Conservation (phyloP, 2,888 invertebrate species). For the Nomada fabriciana region DNA sequence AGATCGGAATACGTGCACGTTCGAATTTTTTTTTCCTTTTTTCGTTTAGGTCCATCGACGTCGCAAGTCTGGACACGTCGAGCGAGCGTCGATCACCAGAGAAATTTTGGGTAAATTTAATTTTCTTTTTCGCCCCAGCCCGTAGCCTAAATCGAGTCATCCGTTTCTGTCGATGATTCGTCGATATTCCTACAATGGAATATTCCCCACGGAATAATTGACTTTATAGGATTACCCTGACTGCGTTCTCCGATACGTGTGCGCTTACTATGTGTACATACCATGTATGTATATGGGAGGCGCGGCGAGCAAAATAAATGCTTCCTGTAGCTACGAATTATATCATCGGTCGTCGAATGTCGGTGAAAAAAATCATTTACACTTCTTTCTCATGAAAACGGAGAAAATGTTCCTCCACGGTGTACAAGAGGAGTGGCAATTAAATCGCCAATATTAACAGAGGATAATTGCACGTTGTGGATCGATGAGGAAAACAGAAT, state of each 20-base stretch:
- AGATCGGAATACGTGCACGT: constrained; percentile 33
- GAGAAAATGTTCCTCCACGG: constrained; percentile 3
- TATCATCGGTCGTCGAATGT: constrained; percentile 56
- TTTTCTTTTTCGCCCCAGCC: constrained; percentile 62
- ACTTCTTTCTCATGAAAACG: constrained; percentile 12
- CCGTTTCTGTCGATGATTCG: constrained; percentile 77
- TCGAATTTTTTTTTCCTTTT: constrained; percentile 15
- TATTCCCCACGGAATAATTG: constrained; percentile 78
- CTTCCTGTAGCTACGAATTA: constrained; percentile 63
- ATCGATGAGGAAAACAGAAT: neutral
- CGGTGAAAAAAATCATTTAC: constrained; percentile 17
- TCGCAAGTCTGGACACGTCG: constrained; percentile 65
- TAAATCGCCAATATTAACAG: constrained; percentile 39
- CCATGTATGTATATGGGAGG: constrained; percentile 24
- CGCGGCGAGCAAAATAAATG: constrained; percentile 68
- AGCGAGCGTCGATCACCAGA: constrained; percentile 59
- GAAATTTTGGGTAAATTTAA: constrained; percentile 73
- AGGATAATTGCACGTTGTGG: constrained; percentile 5
- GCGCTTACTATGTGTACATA: neutral
- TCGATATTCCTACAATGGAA: constrained; percentile 79
- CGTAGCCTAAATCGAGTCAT: constrained; percentile 75
- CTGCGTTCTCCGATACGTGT: constrained; percentile 60
- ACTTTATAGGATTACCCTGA: constrained; percentile 78
- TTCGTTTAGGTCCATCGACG: constrained; percentile 9
- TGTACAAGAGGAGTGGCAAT: constrained; percentile 16